Conservation (phyloP, 2,113 vertebrate genomes). For the Archocentrus centrarchus region DNA sequence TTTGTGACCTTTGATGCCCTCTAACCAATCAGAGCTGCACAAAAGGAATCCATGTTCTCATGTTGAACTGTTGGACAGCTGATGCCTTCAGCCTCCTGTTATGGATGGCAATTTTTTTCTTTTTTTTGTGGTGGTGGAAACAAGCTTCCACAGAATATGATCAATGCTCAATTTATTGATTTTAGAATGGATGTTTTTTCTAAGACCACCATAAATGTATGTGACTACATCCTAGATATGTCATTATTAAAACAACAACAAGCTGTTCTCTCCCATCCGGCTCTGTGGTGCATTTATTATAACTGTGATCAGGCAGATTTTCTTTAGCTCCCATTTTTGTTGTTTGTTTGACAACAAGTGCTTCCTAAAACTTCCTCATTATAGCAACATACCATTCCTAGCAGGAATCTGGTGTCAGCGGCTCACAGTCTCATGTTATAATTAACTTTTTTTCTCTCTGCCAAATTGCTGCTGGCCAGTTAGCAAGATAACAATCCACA, state of each 20-base stretch:
- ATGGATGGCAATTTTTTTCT: no score
- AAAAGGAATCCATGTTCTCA: no score
- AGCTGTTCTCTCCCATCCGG: background rate
- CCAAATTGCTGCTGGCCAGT: slow-evolving; percentile 36
- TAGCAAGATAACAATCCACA: slow-evolving; percentile 47
- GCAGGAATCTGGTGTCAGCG: background rate
- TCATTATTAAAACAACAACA: background rate
- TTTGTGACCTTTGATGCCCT: no score
- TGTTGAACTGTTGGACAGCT: no score
- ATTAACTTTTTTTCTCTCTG: slow-evolving; percentile 28
- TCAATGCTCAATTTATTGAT: slow-evolving; percentile 16
- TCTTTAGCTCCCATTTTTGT: background rate
- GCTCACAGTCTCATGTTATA: slow-evolving; percentile 22
- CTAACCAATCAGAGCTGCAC: no score
- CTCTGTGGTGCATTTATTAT: background rate
- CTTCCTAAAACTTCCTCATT: background rate
- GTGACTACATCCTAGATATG: background rate
- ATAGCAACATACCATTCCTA: background rate
- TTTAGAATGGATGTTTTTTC: background rate
- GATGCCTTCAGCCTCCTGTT: no score
- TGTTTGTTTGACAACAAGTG: background rate
- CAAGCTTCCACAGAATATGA: background rate
- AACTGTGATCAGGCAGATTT: background rate
- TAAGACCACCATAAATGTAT: background rate
- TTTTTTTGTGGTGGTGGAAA: no score